These are phyloP conservation scores for Ploceus nigricollis DNA, from an alignment of 2,113 vertebrate species.

Conservation along the genomic window DNA sequence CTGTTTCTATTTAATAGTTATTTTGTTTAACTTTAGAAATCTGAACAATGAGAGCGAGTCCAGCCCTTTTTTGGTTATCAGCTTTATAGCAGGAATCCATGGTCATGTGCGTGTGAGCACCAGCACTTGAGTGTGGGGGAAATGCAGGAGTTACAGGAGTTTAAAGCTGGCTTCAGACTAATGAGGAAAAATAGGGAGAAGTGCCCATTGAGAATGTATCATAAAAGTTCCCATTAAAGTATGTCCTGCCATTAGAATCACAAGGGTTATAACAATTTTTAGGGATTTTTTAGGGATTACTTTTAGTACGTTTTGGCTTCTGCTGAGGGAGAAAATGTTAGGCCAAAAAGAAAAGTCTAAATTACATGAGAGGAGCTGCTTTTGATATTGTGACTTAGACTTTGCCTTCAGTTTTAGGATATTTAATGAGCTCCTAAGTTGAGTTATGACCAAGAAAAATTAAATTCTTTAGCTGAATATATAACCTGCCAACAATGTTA, in stretches of 20 bases:
- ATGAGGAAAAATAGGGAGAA: background rate
- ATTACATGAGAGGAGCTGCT: background rate
- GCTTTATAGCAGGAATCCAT: background rate
- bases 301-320: background rate
- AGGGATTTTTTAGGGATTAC: background rate
- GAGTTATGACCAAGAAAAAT: background rate
- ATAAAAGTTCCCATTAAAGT: background rate
- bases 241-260: background rate
- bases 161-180: background rate
- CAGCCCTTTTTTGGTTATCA: background rate
- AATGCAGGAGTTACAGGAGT: background rate
- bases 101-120: accelerated
- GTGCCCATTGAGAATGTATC: background rate
- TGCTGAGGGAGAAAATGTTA: background rate
- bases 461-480: background rate
- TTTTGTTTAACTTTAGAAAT: background rate
- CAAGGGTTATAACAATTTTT: background rate
- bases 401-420: background rate
- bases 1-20: background rate
- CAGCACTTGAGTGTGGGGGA: too few species aligned
- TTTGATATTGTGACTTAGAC: background rate
- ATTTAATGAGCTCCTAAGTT: background rate
- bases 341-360: background rate
- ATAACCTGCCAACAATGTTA: background rate
- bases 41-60: background rate